Percentiles rank a stretch among this genome's conserved stretches.
Evolutionary conservation across 2,797 vertebrate genomes (phyloP).

Genomic region (Aplochiton taeniatus): DNA sequence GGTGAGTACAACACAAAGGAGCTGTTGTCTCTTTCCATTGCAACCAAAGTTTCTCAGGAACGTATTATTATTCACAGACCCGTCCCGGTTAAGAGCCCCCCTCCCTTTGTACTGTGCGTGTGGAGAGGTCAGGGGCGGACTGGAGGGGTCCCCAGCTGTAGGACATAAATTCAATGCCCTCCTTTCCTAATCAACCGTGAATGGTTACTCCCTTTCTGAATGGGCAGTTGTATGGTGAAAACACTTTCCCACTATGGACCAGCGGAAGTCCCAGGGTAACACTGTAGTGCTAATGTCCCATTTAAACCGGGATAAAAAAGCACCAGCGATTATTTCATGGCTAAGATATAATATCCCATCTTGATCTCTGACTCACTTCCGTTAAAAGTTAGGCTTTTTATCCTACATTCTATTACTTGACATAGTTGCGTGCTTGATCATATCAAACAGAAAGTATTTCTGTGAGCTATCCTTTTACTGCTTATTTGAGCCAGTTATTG

Average conservation of each 20-base stretch:
- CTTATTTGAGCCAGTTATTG: neutral
- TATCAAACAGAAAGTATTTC: too few relatives aligned
- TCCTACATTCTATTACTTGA: too few relatives aligned
- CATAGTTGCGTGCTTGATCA: too few relatives aligned
- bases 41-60: constrained; percentile 61
- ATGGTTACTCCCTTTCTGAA: constrained; percentile 18
- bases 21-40: constrained; percentile 62
- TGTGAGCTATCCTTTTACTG: neutral
- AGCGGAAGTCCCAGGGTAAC: constrained; percentile 6
- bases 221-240: neutral
- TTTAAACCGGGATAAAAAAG: neutral
- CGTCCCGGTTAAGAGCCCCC: constrained; percentile 38
- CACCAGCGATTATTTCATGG: neutral
- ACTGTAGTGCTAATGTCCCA: neutral
- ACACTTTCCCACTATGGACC: neutral
- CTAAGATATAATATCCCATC: too few relatives aligned
- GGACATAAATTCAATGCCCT: constrained; percentile 51
- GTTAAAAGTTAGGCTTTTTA: too few relatives aligned
- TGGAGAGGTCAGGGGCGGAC: constrained; percentile 53
- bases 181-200: constrained; percentile 35
- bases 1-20: constrained; percentile 55
- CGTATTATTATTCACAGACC: constrained; percentile 50
- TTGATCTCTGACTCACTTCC: too few relatives aligned
- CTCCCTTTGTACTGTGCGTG: constrained; percentile 48
- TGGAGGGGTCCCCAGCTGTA: constrained; percentile 59